phyloP scores from a whole-genome alignment of 2,888 invertebrate genomes.

The Polyommatus icarus region DNA sequence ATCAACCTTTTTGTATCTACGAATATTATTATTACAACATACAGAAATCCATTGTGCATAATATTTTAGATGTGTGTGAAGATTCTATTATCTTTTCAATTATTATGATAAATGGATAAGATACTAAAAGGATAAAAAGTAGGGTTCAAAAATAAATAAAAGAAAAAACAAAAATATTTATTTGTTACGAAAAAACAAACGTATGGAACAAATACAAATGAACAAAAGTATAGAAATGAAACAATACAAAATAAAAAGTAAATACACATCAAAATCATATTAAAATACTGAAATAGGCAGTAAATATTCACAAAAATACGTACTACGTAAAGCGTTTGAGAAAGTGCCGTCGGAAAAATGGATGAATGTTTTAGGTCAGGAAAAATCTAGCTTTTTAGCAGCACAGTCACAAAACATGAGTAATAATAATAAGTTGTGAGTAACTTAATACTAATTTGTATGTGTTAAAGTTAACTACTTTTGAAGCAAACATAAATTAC shows the following conservation, averaged over 20 bases:
- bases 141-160: background rate
- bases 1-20: too few relatives aligned
- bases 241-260: background rate
- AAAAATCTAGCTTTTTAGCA: background rate
- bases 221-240: background rate
- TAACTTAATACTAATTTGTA: background rate
- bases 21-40: too few relatives aligned
- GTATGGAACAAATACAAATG: background rate
- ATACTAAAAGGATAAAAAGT: background rate
- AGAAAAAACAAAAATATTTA: background rate
- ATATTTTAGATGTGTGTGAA: too few relatives aligned
- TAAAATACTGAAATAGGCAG: background rate
- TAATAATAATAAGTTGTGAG: background rate
- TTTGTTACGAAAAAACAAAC: background rate
- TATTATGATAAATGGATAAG: background rate
- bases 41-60: too few relatives aligned
- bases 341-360: slow-evolving; percentile 16
- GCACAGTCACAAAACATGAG: background rate
- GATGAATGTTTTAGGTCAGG: background rate
- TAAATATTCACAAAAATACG: background rate
- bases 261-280: background rate
- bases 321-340: background rate
- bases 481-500: background rate
- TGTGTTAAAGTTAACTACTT: background rate
- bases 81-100: too few relatives aligned